Evolutionary conservation across 2,888 invertebrate genomes (phyloP).

Genomic region (Dynastes grantii): DNA sequence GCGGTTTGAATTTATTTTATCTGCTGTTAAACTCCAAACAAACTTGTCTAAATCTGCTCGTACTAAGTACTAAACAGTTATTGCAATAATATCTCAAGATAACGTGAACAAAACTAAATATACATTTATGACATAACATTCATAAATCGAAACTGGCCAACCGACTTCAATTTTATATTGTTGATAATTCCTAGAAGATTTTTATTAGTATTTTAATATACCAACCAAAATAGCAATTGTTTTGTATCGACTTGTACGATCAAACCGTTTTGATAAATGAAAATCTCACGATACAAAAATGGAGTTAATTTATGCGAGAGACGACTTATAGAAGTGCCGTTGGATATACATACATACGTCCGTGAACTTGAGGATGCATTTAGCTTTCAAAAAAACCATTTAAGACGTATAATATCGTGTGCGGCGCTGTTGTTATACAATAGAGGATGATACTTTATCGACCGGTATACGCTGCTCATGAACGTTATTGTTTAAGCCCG

Average conservation of each 20-base stretch:
- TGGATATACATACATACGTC: slow-evolving; percentile 32
- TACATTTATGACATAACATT: too few relatives aligned
- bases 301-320: slow-evolving; percentile 44
- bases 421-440: slow-evolving; percentile 50
- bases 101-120: too few relatives aligned
- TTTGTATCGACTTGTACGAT: not conserved
- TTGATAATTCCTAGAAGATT: too few relatives aligned
- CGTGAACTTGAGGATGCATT: slow-evolving; percentile 50
- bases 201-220: too few relatives aligned
- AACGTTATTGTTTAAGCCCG: slow-evolving; percentile 57
- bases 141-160: too few relatives aligned
- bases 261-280: slow-evolving; percentile 24
- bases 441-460: slow-evolving; percentile 54
- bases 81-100: too few relatives aligned
- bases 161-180: too few relatives aligned
- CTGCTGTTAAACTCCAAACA: too few relatives aligned
- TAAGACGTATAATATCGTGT: slow-evolving; percentile 40
- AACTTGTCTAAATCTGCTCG: too few relatives aligned
- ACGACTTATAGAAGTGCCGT: slow-evolving; percentile 40
- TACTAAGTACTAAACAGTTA: too few relatives aligned
- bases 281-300: slow-evolving; percentile 26
- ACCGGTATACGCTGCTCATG: slow-evolving; percentile 46
- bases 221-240: not conserved
- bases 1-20: too few relatives aligned
- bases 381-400: slow-evolving; percentile 44